Percentiles rank a stretch among this genome's conserved stretches.
phyloP scores from a whole-genome alignment of 2,888 invertebrate species.

The Tromatobia lineatoria region DNA sequence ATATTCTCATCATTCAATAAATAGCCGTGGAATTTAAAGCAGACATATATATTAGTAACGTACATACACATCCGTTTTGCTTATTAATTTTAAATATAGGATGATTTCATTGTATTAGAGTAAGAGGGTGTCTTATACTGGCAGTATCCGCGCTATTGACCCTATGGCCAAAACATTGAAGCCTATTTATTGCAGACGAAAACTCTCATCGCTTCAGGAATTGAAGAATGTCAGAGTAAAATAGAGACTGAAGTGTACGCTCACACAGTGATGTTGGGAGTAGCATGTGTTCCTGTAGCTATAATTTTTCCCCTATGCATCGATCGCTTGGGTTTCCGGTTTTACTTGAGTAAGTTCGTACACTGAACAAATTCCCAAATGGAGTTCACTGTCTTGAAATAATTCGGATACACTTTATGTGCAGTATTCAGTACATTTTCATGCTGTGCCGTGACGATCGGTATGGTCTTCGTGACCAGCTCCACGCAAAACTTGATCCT shows the following conservation, averaged over 20 bases:
- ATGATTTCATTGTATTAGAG: too few relatives aligned
- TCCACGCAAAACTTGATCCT: slow-evolving; percentile 90
- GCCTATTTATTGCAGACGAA: slow-evolving; percentile 30
- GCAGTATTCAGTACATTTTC: slow-evolving; percentile 91
- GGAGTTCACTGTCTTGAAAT: not conserved
- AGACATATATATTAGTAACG: too few relatives aligned
- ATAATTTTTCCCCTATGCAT: slow-evolving; percentile 92
- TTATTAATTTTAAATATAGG: too few relatives aligned
- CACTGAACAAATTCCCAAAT: not conserved
- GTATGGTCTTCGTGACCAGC: slow-evolving; percentile 91
- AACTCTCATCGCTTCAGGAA: not conserved
- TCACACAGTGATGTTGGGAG: slow-evolving; percentile 91
- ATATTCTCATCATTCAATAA: not conserved
- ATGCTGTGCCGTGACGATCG: slow-evolving; percentile 90
- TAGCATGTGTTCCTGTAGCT: slow-evolving; percentile 92
- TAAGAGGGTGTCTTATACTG: too few relatives aligned
- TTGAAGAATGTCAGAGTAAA: slow-evolving; percentile 87
- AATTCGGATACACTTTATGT: slow-evolving; percentile 62
- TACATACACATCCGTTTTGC: too few relatives aligned
- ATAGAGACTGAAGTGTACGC: slow-evolving; percentile 90
- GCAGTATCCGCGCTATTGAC: not conserved
- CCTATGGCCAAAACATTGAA: not conserved
- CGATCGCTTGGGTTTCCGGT: slow-evolving; percentile 91
- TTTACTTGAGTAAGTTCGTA: slow-evolving; percentile 89
- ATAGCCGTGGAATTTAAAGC: too few relatives aligned